Conservation (phyloP, 2,113 vertebrate species). For the Epinephelus moara region DNA sequence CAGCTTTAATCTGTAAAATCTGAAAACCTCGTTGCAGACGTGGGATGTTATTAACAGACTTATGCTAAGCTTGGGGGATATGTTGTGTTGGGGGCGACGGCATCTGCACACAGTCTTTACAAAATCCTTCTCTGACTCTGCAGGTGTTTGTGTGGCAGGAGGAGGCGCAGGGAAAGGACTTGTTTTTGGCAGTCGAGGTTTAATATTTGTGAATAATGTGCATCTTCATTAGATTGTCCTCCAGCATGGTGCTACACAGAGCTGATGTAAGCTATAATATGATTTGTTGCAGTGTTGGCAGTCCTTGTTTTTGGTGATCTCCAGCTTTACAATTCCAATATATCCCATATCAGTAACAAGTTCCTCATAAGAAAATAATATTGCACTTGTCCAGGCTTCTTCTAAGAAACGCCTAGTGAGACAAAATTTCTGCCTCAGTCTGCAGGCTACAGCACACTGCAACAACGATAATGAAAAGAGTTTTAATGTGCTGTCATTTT, state of each 20-base stretch:
- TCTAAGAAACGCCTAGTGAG: background rate
- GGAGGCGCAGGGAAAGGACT: background rate
- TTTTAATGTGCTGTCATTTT: background rate
- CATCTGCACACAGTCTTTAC: constrained; percentile 46
- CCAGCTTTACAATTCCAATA: constrained; percentile 30
- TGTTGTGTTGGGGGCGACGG: constrained; percentile 50
- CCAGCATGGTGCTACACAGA: background rate
- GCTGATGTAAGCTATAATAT: constrained; percentile 32
- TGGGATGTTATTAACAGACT: constrained; percentile 73
- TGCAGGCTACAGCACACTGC: background rate
- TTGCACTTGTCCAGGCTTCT: background rate
- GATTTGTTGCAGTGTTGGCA: constrained; percentile 31
- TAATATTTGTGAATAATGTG: background rate
- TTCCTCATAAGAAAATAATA: background rate
- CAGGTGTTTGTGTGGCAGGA: constrained; percentile 32
- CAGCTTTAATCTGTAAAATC: constrained; percentile 73
- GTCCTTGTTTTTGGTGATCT: background rate
- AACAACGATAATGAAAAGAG: background rate
- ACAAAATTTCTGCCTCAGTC: constrained; percentile 10
- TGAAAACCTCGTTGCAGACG: constrained; percentile 56
- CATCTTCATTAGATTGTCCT: background rate
- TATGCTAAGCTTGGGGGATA: constrained; percentile 58
- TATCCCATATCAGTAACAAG: constrained; percentile 19
- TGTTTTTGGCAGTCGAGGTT: background rate
- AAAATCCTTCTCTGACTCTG: constrained; percentile 28